phyloP scores from a whole-genome alignment of 2,113 vertebrate genomes.

The Sphaerodactylus townsendi region DNA sequence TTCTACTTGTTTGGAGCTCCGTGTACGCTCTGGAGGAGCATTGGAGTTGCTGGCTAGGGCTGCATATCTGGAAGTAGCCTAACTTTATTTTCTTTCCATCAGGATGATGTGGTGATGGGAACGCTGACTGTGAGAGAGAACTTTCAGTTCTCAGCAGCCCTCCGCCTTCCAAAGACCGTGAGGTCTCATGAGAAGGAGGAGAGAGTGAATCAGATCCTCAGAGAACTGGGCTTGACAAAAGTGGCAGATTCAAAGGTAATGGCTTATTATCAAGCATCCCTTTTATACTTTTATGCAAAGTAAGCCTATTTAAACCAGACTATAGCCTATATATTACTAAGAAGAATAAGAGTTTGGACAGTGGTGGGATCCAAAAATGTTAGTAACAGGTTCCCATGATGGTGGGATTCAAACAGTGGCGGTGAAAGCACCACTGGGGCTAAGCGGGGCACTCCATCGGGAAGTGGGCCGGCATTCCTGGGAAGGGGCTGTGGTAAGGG shows the following conservation, averaged over 20 bases:
- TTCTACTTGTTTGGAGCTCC: neutral
- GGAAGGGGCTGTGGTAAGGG: too few relatives aligned
- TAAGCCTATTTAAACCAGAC: too few relatives aligned
- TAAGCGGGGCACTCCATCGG: too few relatives aligned
- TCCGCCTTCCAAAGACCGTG: slow-evolving; percentile 85
- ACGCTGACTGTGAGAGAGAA: slow-evolving; percentile 94
- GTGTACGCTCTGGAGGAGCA: neutral
- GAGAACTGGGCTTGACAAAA: slow-evolving; percentile 86
- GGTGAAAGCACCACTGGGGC: too few relatives aligned
- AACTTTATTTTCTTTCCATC: neutral
- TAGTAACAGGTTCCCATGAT: too few relatives aligned
- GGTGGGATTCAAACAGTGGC: too few relatives aligned
- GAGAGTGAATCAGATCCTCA: slow-evolving; percentile 82
- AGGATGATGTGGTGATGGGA: slow-evolving; percentile 96
- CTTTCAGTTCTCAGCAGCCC: slow-evolving; percentile 90
- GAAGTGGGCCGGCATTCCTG: too few relatives aligned
- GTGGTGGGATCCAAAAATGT: too few relatives aligned
- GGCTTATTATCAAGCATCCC: neutral
- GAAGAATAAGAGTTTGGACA: too few relatives aligned
- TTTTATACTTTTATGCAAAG: neutral
- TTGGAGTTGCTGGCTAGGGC: neutral
- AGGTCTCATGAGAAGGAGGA: slow-evolving; percentile 80
- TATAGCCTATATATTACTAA: too few relatives aligned
- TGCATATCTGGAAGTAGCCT: neutral
- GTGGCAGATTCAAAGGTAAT: slow-evolving; percentile 92